A percentile compares a stretch with the other conserved stretches of the same genome.
These are phyloP conservation scores for Festucalex cinctus DNA, from an alignment of 2,113 vertebrate genomes.

Conservation along the genomic window DNA sequence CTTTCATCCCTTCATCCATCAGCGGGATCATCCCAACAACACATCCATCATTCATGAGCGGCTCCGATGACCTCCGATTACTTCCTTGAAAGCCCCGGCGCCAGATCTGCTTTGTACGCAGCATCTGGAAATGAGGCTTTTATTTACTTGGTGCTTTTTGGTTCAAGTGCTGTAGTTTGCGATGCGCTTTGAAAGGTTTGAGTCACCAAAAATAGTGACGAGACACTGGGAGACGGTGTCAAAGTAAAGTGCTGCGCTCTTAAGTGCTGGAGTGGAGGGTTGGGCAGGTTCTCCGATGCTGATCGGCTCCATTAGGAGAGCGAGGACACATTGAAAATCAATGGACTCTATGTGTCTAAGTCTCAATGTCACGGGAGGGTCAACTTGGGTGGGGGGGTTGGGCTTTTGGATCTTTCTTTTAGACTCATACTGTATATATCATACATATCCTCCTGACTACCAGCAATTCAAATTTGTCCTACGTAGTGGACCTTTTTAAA, in stretches of 20 bases:
- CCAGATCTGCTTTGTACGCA: too few relatives aligned
- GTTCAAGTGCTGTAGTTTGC: too few relatives aligned
- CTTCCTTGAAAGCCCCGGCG: slow-evolving; percentile 44
- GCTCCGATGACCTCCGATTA: slow-evolving; percentile 54
- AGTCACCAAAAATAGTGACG: slow-evolving; percentile 23
- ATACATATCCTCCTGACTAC: too few relatives aligned
- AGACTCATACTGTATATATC: not conserved
- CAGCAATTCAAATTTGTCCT: too few relatives aligned
- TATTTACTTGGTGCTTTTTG: not conserved
- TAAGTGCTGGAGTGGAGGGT: slow-evolving; percentile 15
- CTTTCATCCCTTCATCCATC: slow-evolving; percentile 22
- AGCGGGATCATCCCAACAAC: slow-evolving; percentile 41
- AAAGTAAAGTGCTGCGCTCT: slow-evolving; percentile 16
- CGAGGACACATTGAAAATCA: slow-evolving; percentile 56
- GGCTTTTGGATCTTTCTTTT: slow-evolving; percentile 35
- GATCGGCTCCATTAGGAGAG: slow-evolving; percentile 44
- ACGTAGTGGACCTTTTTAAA: too few relatives aligned
- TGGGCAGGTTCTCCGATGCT: slow-evolving; percentile 12
- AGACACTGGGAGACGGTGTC: slow-evolving; percentile 11
- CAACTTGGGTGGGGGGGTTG: not conserved
- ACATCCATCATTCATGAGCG: slow-evolving; percentile 64
- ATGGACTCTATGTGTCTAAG: slow-evolving; percentile 45
- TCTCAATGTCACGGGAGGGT: slow-evolving; percentile 18
- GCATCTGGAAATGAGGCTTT: slow-evolving; percentile 3
- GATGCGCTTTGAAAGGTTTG: slow-evolving; percentile 23